A percentile compares a stretch with the other conserved stretches of the same genome.
Conservation (phyloP, 2,797 vertebrate species). For the Pempheris klunzingeri region DNA sequence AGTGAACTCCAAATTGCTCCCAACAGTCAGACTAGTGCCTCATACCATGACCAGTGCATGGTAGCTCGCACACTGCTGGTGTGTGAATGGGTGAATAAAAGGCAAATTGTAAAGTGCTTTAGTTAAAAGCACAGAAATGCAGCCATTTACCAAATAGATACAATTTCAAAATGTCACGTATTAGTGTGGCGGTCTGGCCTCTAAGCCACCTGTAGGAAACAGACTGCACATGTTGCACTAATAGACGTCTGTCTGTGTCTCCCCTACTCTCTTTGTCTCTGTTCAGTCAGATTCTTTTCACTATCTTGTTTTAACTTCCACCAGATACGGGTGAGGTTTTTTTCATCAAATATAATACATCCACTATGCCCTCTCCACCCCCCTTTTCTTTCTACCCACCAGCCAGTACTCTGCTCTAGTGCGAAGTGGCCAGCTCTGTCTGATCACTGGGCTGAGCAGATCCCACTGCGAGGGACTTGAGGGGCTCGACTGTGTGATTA, state of each 20-base stretch:
- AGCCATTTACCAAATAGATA: not conserved
- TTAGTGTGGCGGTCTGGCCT: not conserved
- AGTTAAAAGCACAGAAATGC: not conserved
- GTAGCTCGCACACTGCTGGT: not conserved
- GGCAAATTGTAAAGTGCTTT: not conserved
- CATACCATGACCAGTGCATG: too few species aligned
- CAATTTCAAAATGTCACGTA: not conserved
- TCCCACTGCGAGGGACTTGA: slow-evolving; percentile 82
- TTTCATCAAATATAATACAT: slow-evolving; percentile 67
- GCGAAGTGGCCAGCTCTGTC: slow-evolving; percentile 67
- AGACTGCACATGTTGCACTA: slow-evolving; percentile 30
- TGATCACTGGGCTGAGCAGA: slow-evolving; percentile 79
- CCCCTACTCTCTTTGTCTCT: slow-evolving; percentile 17
- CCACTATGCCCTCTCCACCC: slow-evolving; percentile 33
- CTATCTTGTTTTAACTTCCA: slow-evolving; percentile 57
- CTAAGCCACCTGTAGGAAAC: slow-evolving; percentile 37
- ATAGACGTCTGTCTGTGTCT: slow-evolving; percentile 30
- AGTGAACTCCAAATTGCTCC: not conserved
- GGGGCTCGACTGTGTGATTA: slow-evolving; percentile 86
- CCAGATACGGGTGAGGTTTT: slow-evolving; percentile 48
- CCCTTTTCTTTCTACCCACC: slow-evolving; percentile 31
- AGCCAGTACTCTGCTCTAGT: slow-evolving; percentile 57
- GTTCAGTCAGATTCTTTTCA: slow-evolving; percentile 43
- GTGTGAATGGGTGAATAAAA: not conserved
- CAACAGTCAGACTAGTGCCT: not conserved